Base-by-base conservation (phyloP, 1,140 invertebrate genomes). In the Camponotus floridanus region DNA sequence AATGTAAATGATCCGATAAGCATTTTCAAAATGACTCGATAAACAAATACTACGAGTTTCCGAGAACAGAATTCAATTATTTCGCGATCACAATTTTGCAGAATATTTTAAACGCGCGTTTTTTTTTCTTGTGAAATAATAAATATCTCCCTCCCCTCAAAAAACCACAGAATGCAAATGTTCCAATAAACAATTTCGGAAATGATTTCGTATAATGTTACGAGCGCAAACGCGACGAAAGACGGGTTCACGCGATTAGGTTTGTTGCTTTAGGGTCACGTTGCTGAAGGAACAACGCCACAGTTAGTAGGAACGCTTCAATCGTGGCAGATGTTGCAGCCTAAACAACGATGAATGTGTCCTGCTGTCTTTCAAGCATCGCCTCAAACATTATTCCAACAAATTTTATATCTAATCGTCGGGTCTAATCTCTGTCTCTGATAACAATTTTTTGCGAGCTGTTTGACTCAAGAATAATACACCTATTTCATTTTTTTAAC, bases 231-330 rank as follows among this genome's bases (percentile, higher is more conserved):
- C n/a, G 18, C 59, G 39, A 18, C 26, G 65, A 81, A 71, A 71
- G 68, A 39, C 67, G 79, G 26, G 4, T 42, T 81, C 79, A 31
- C 42, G 81, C 81, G 81, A 85, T 85, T 76, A 85, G 62, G 73
- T 85, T 85, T 85, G 73, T 85, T 85, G 81, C 81, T 78, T 85
- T 85, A 85, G 81, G 73, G 76, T 48, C 81, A 33, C 18, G 61
- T 78, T 67, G 73, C 59, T 78, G 81, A 78, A 21, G 45, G 71
- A 85, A 78, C 42, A 31, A 78, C 57, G 61, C 45, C 11, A 73
- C 18, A n/a, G 80, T 71, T 61, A 62, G 79, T 45, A 51, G 31
- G 26, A 71, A 71, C 39, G 45, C 9, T 76, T 55, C 55, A 36
- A 26, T 71, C 33, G 18, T 21, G 81, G 26, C 81, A 85, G 81